phyloP scores from a whole-genome alignment of 2,888 invertebrate species.

The Cheilosia pagana region DNA sequence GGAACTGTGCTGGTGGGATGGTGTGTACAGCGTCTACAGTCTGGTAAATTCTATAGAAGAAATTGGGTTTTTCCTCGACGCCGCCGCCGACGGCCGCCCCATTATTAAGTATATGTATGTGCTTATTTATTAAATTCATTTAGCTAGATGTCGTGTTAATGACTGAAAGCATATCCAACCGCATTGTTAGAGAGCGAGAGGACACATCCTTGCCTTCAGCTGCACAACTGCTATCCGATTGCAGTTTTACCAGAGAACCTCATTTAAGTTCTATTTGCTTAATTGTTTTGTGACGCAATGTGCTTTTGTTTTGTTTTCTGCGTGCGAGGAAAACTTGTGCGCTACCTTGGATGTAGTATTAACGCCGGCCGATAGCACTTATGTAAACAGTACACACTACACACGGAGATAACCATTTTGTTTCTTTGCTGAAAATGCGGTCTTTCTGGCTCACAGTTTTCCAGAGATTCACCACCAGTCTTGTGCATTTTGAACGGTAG shows the following conservation, averaged over 20 bases:
- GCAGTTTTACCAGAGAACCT: slow-evolving; percentile 5
- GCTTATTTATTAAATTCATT: slow-evolving; percentile 26
- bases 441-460: too few relatives aligned
- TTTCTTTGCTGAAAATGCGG: too few relatives aligned
- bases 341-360: not conserved
- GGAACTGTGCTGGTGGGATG: not conserved
- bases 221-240: slow-evolving; percentile 9
- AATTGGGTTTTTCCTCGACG: slow-evolving; percentile 17
- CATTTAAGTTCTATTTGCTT: slow-evolving; percentile 8
- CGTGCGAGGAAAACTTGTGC: not conserved
- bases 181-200: not conserved
- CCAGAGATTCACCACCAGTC: too few relatives aligned
- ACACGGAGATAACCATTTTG: too few relatives aligned
- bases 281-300: slow-evolving; percentile 17
- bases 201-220: slow-evolving; percentile 5
- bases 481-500: too few relatives aligned
- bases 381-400: too few relatives aligned
- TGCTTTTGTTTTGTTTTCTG: slow-evolving; percentile 2
- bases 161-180: not conserved
- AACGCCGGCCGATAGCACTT: too few relatives aligned
- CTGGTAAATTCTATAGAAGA: slow-evolving; percentile 7
- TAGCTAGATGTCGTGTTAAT: not conserved
- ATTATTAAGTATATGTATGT: not conserved
- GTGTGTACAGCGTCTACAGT: not conserved
- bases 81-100: not conserved